Base-by-base conservation (phyloP, 2,888 invertebrate genomes). In the Lithophane leautieri region DNA sequence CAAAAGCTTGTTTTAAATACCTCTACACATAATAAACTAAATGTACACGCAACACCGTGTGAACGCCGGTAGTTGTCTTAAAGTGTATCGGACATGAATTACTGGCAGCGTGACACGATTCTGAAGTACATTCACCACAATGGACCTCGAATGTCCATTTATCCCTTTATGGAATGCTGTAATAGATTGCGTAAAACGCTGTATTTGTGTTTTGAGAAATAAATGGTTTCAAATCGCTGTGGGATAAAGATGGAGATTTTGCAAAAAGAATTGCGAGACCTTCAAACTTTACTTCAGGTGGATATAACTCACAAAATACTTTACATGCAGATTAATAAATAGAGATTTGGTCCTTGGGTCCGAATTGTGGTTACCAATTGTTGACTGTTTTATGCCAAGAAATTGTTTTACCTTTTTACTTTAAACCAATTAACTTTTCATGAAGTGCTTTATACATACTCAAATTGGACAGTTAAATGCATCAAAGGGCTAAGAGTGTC, bases 31-130 rank as follows among this genome's bases (percentile, higher is more conserved):
- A 62, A 22, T 70, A 66, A 63, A 67, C 25, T 19, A 63, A 72
- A 69, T 73, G 73, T 19, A 63, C 82, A 61, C 75, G 75, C 76
- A 83, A 85, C 25, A 85, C 62, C 87, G 86, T 86, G 87, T 68
- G 87, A 87, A 83, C 74, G 66, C 44, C 74, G 60, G 68, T 73
- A 85, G 76, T 84, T 62, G 70, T 61, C 40, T 73, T 12, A 67
- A 70, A 73, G 34, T 71, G 78, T 73, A 70, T 76, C 73, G 71
- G 76, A 83, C 79, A 71, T 79, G 70, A 78, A 70, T 82, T 79
- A 76, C 70, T 65, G 63, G 25, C 70, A 47, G 67, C 19, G 8
- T 52, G 84, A 76, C 82, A 84, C 81, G 70, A 82, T 68, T 86
- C 63, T 69, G 74, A 25, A 47, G 56, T 69, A 80, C 81, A 66